A percentile compares a stretch with the other conserved stretches of the same genome.
Conservation (phyloP, 2,797 vertebrate genomes). For the Pseudochirops cupreus region DNA sequence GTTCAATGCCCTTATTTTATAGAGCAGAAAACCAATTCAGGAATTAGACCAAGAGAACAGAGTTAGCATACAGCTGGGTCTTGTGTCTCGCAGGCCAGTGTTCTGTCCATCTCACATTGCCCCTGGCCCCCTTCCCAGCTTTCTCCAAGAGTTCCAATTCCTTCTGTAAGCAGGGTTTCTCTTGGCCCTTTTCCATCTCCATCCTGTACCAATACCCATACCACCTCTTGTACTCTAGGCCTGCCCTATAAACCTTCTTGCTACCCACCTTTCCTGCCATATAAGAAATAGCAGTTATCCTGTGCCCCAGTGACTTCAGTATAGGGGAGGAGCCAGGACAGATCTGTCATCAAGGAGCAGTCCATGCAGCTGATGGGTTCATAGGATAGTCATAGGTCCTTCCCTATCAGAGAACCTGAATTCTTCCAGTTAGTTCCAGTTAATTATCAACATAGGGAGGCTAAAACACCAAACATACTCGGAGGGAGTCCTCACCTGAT, state of each 20-base stretch:
- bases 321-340: neutral
- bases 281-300: neutral
- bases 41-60: neutral
- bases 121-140: neutral
- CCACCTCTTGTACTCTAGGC: too few relatives aligned
- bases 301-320: neutral
- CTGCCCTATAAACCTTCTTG: neutral
- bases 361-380: neutral
- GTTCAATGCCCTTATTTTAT: neutral
- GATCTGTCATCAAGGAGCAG: neutral
- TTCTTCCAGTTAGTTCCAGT: neutral
- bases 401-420: neutral
- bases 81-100: neutral
- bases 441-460: neutral
- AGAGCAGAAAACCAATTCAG: neutral
- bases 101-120: neutral
- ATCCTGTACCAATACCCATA: neutral
- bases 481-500: neutral
- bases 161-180: too few relatives aligned
- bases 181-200: neutral
- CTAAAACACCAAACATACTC: neutral
- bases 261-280: too few relatives aligned
- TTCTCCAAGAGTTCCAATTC: neutral
- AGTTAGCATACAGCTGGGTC: neutral
- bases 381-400: neutral